phyloP scores from a whole-genome alignment of 2,113 vertebrate genomes.

The Tachuris rubrigastra region DNA sequence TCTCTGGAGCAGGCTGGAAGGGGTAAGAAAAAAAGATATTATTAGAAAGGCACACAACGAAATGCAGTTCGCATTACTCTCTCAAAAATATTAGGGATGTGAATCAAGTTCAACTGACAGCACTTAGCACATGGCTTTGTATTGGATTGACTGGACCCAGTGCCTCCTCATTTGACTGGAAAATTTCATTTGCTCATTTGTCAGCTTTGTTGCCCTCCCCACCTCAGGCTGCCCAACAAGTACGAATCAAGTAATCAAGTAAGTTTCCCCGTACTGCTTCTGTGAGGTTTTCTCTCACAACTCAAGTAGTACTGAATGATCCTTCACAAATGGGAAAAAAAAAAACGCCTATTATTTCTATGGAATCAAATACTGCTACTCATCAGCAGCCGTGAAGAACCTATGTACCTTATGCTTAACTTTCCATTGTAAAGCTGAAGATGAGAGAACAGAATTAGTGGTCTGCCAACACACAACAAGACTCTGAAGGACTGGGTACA shows the following conservation, averaged over 20 bases:
- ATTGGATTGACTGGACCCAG: neutral
- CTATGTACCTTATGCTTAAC: neutral
- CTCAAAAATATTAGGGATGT: neutral
- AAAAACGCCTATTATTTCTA: neutral
- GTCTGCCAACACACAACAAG: accelerated
- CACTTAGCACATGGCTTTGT: neutral
- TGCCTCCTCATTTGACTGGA: neutral
- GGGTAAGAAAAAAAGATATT: slow-evolving; percentile 54
- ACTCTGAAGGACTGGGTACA: neutral
- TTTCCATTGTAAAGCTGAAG: neutral
- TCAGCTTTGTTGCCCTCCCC: neutral
- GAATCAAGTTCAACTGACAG: neutral
- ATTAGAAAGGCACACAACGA: slow-evolving; percentile 41
- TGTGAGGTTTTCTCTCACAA: neutral
- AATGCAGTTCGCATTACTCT: neutral
- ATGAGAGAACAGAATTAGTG: neutral
- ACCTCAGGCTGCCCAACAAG: neutral
- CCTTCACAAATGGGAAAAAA: neutral
- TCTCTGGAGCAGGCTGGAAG: slow-evolving; percentile 68
- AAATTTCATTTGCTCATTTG: neutral
- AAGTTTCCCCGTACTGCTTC: neutral
- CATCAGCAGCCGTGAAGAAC: neutral
- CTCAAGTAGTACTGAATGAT: neutral
- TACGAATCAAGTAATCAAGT: too few species aligned
- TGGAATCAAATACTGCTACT: neutral